Percentiles rank a stretch among this genome's conserved stretches.
phyloP scores from a whole-genome alignment of 1,140 invertebrate genomes.

The Cyclina sinensis region DNA sequence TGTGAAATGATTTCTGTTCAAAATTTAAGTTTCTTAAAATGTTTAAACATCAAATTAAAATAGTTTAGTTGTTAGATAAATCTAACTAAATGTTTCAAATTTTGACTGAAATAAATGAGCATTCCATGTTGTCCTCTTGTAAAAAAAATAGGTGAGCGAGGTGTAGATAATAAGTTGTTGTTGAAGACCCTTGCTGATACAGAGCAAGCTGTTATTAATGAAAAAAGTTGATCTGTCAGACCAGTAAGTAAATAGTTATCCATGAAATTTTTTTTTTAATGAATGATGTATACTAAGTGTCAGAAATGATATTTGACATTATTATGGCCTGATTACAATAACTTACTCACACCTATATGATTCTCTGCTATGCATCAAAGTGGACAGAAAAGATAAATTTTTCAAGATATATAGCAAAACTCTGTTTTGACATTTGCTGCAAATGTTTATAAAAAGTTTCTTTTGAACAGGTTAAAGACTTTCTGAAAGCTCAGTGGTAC shows the following conservation, averaged over 20 bases:
- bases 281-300: constrained; percentile 14
- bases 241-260: not conserved
- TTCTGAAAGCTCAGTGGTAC: too few species aligned
- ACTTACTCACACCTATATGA: constrained; percentile 10
- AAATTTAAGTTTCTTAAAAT: too few species aligned
- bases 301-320: constrained; percentile 39
- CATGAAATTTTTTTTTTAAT: constrained; percentile 4
- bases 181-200: not conserved
- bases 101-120: too few species aligned
- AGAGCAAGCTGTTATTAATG: constrained; percentile 21
- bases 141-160: too few species aligned
- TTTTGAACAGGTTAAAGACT: not conserved
- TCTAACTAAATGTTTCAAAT: too few species aligned
- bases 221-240: constrained; percentile 6
- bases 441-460: constrained; percentile 20
- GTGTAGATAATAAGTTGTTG: not conserved
- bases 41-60: too few species aligned
- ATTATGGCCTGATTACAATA: not conserved
- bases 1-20: too few species aligned
- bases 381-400: constrained; percentile 44
- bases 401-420: not conserved
- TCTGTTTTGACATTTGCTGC: constrained; percentile 21
- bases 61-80: too few species aligned
- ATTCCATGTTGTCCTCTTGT: too few species aligned
- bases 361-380: constrained; percentile 29